Evolutionary conservation across 2,113 vertebrate species (phyloP), one percentile per base, ranked within the genome.

Genomic region (Dromas ardeola): DNA sequence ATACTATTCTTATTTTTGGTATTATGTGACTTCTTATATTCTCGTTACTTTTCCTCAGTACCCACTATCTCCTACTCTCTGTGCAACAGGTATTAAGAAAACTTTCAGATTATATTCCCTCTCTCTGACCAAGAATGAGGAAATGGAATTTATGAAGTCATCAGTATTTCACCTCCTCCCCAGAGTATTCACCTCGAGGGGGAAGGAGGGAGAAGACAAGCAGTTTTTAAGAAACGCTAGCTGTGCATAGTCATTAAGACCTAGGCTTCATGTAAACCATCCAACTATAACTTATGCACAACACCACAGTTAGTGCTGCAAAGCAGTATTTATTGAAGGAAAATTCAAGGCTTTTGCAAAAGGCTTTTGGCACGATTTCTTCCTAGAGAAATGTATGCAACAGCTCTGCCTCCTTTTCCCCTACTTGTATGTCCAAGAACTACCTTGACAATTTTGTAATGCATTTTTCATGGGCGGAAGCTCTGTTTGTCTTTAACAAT

Each of bases 121-220:
- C 40, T 49, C 42, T 71, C 49, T 62, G 45, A 47, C 38, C 25
- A 77, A n/a, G 61, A 56, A 67, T 10, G 6, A 73, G 21, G 38
- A 83, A 73, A 72, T 36, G 13, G 40, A 80, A 55, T 73, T 67
- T 55, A 66, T 42, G 34, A 27, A 38, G 19, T 67, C 47, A 62
- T 59, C 42, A 47, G 30, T 47, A 36, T 79, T 79, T 47, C 22
- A 38, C 0, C 63, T 65, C 19, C 50, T 78, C 36, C 40, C 10
- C 19, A 49, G 21, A 23, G 34, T 43, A 21, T 78, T 81, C 26
- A 23, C 22, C 21, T 50, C 0, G 0, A 25, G 7, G 7, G 15
- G 19, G 7, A 32, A 45, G 26, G 29, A 62, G 49, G 10, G 26
- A 56, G 14, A 84, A 81, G 27, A 38, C 21, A 70, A 66, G 38